Percentiles rank a stretch among this genome's conserved stretches.
Evolutionary conservation across 1,140 invertebrate species (phyloP).

Genomic region (Chionoecetes opilio): DNA sequence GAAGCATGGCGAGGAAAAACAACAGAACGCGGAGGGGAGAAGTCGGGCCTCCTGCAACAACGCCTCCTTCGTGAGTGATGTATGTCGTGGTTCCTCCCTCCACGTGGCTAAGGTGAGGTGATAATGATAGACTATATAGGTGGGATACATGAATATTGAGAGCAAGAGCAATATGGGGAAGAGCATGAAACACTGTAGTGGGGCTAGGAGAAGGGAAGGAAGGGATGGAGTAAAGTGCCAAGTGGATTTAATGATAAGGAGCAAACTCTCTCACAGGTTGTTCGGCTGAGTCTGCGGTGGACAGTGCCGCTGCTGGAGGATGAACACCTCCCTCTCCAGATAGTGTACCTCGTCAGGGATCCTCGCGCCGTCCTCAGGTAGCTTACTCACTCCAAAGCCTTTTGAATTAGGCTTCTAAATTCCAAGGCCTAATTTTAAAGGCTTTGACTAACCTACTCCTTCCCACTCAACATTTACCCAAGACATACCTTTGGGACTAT

Average conservation of each 20-base stretch:
- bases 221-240: no score
- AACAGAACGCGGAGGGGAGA: neutral
- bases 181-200: no score
- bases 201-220: no score
- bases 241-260: no score
- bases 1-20: neutral
- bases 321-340: neutral
- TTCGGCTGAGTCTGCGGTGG: conserved; percentile 38
- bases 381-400: neutral
- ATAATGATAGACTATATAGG: neutral
- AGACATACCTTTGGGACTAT: no score
- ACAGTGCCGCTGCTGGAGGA: conserved; percentile 42
- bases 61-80: conserved; percentile 42
- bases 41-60: neutral
- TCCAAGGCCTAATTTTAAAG: no score
- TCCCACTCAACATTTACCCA: no score
- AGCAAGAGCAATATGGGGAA: no score
- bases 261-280: conserved; percentile 41
- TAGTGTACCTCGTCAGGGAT: conserved; percentile 60
- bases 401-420: no score
- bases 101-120: conserved; percentile 57
- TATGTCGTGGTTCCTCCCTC: conserved; percentile 3
- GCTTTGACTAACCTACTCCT: no score
- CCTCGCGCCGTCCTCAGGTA: conserved; percentile 59
- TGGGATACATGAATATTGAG: no score